phyloP scores from a whole-genome alignment of 92 coral and sea anemone genomes.

The Pocillopora meandrina region DNA sequence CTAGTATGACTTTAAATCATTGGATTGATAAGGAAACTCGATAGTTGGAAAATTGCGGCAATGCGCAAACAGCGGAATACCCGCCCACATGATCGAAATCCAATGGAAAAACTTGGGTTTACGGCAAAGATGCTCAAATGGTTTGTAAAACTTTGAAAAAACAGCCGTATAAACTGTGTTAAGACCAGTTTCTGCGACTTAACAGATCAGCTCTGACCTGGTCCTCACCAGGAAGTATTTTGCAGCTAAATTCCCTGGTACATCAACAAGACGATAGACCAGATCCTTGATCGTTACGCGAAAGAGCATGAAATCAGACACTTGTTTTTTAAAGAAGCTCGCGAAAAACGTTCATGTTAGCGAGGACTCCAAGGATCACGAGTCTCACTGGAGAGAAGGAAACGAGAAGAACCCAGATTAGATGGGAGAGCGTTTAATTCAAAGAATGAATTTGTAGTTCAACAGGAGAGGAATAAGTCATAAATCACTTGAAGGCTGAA shows the following conservation, averaged over 20 bases:
- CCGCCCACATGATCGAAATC: not conserved
- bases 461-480: not conserved
- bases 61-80: slow-evolving; percentile 10
- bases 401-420: not conserved
- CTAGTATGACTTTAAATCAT: slow-evolving; percentile 10
- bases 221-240: not conserved
- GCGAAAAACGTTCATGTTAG: slow-evolving; percentile 21
- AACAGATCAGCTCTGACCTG: slow-evolving; percentile 7
- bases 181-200: not conserved
- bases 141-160: slow-evolving; percentile 17
- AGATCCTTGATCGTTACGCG: slow-evolving; percentile 24
- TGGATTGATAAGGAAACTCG: slow-evolving; percentile 13
- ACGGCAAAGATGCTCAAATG: not conserved
- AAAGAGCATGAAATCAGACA: slow-evolving; percentile 29
- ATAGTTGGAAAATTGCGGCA: not conserved
- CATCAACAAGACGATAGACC: slow-evolving; percentile 3
- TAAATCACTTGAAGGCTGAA: not conserved
- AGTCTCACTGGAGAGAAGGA: not conserved
- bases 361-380: slow-evolving; percentile 14
- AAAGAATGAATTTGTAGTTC: not conserved
- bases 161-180: not conserved
- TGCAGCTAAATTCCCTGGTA: not conserved
- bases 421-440: not conserved
- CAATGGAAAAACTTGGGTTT: slow-evolving; percentile 9
- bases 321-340: slow-evolving; percentile 21